Base-by-base conservation (phyloP, 2,797 vertebrate genomes). In the Manis pentadactyla region DNA sequence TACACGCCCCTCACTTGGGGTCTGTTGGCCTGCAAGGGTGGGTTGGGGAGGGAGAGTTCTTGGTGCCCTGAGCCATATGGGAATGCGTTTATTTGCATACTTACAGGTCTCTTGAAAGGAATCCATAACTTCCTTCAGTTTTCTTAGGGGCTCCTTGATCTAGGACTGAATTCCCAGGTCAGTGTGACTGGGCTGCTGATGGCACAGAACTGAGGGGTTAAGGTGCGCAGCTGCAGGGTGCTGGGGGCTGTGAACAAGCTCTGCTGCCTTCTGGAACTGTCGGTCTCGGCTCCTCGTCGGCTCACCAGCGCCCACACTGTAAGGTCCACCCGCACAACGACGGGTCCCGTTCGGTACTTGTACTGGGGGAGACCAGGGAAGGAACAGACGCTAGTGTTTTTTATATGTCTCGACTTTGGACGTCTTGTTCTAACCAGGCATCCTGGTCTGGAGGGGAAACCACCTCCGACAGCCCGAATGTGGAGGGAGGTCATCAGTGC, bases 131-230 rank as follows among this genome's bases (percentile, higher is more conserved):
- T 73, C 68, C 37, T 73, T 89, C 53, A 49, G 31, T 73, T 79
- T 46, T 69, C 61, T 84, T 59, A 96, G 42, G 46, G 27, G 21
- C 61, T 86, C 12, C 61, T 95, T 94, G 83, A 66, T 82, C 29
- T 66, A 18, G 15, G 25, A 85, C n/a, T 27, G 12, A 66, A 39
- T 29, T 18, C 3, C 46, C 39, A 7, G 4, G 78, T 68, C 23
- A 19, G 2, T 95, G 81, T 81, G 75, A 81, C 23, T 42, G 61
- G 46, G 13, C 5, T 53, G 69, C 27, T 57, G 51, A 34, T 19
- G 21, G 9, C 21, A 23, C 6, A 64, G 53, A 74, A n/a, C 7
- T 37, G 21, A 0, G 2, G 13, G 39, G 3, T 46, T 87, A 68
- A 49, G 27, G 14, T 82, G 81, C 78, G 78, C 63, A 82, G 0